A percentile compares a stretch with the other conserved stretches of the same genome.
phyloP scores from a whole-genome alignment of 2,888 invertebrate species.

The Omphaloscelis lunosa region DNA sequence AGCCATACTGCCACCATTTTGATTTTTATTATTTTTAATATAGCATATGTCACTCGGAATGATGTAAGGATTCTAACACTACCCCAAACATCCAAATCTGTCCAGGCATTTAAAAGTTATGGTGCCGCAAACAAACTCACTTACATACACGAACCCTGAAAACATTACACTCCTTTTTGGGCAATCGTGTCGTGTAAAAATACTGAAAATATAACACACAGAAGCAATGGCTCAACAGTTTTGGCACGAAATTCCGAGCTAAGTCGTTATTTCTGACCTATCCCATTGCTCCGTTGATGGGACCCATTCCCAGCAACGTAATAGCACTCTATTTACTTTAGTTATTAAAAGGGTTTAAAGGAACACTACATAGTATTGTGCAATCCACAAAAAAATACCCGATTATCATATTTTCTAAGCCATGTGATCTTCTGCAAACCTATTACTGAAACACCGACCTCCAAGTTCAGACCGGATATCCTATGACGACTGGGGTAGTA shows the following conservation, averaged over 20 bases:
- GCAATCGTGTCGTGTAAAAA: no score
- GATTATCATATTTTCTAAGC: background rate
- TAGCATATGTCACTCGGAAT: no score
- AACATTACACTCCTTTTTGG: no score
- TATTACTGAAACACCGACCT: conserved; percentile 2
- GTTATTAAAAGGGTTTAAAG: background rate
- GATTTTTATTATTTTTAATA: no score
- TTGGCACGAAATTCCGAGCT: background rate
- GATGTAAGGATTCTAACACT: no score
- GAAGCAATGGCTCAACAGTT: background rate
- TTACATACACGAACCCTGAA: no score
- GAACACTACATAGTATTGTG: background rate
- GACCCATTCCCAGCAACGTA: background rate
- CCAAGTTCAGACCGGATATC: background rate
- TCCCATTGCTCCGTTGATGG: background rate
- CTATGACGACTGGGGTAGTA: background rate
- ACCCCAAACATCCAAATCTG: no score
- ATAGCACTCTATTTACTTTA: no score
- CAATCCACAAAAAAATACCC: background rate
- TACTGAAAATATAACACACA: background rate
- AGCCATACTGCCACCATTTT: no score
- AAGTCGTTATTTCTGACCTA: background rate
- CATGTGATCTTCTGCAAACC: background rate
- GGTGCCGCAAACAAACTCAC: no score
- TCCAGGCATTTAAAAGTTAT: no score